Conservation (phyloP, 2,888 invertebrate genomes). For the Lottia gigantea region DNA sequence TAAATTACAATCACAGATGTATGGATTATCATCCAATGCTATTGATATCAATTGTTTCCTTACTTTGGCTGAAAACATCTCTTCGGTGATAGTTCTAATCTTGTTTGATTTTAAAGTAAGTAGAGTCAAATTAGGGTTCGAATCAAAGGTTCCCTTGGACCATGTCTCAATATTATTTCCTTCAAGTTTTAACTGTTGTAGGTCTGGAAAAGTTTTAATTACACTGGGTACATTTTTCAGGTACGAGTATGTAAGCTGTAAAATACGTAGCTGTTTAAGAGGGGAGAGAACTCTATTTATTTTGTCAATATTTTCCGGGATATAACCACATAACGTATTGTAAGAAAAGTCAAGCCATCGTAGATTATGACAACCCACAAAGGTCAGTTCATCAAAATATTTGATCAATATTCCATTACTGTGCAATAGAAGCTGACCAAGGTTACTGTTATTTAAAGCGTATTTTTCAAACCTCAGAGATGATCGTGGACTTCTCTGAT, state of each 20-base stretch:
- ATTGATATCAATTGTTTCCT: conserved; percentile 62
- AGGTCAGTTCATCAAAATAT: background rate
- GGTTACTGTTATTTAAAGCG: background rate
- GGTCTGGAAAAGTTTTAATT: background rate
- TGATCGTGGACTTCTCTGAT: background rate
- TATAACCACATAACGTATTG: background rate
- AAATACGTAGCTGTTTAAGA: background rate
- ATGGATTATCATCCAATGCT: conserved; percentile 73
- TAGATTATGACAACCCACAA: background rate
- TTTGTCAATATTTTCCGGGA: background rate
- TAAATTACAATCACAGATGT: conserved; percentile 74
- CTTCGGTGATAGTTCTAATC: background rate
- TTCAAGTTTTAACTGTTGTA: background rate
- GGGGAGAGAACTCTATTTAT: background rate
- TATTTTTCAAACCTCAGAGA: background rate
- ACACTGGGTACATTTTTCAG: background rate
- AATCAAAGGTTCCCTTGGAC: background rate
- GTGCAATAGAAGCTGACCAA: background rate
- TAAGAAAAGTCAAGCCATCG: background rate
- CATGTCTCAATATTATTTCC: background rate
- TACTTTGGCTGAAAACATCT: background rate
- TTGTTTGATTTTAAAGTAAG: background rate
- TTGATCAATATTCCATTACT: background rate
- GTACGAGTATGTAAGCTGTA: background rate
- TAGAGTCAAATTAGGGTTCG: background rate